Evolutionary conservation across 2,113 vertebrate genomes (phyloP).

Genomic region (Corythaixoides concolor): DNA sequence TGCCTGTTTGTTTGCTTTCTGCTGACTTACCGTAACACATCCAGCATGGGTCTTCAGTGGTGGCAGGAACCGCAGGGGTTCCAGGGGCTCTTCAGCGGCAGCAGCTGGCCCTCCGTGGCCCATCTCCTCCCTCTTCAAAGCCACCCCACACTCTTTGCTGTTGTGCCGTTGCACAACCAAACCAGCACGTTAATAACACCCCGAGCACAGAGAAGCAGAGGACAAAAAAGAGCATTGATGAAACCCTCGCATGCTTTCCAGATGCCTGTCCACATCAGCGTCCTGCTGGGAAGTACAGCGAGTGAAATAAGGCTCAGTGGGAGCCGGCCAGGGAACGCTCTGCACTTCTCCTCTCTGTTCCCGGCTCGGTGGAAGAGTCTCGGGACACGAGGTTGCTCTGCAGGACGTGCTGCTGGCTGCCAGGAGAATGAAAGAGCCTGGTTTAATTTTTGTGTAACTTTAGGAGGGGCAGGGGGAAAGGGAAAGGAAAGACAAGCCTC

Average conservation of each 20-base stretch:
- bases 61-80: not conserved
- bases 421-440: not conserved
- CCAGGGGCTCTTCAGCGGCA: not conserved
- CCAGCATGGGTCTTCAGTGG: not conserved
- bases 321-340: not conserved
- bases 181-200: not conserved
- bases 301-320: not conserved
- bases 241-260: constrained; percentile 1
- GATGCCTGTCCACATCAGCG: not conserved
- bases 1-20: constrained; percentile 23
- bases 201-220: not conserved
- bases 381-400: not conserved
- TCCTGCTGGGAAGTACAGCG: constrained; percentile 6
- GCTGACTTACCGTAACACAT: not conserved
- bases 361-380: not conserved
- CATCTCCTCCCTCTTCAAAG: constrained; percentile 15
- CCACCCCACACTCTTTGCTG: rapidly evolving
- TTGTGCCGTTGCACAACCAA: not conserved
- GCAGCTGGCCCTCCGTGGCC: not conserved
- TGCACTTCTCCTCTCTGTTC: not conserved
- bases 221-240: constrained; percentile 6
- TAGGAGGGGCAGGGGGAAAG: not conserved
- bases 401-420: constrained; percentile 7
- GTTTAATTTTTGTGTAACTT: not conserved
- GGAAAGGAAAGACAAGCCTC: not conserved